Conservation (phyloP, 2,797 vertebrate genomes). For the Danio kyathit region DNA sequence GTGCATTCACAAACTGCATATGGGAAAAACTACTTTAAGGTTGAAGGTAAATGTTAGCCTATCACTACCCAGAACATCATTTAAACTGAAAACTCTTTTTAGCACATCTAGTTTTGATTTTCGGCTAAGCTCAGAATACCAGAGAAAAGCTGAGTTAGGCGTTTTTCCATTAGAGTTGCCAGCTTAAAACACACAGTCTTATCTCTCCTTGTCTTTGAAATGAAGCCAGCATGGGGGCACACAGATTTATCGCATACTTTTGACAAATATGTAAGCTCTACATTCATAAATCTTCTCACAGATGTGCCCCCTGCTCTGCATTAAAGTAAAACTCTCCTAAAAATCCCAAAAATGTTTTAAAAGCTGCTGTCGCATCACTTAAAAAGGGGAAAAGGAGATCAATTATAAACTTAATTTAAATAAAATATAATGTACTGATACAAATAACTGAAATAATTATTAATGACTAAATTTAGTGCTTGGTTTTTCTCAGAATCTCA, state of each 20-base stretch:
- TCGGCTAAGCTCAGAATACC: conserved; percentile 48
- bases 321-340: background rate
- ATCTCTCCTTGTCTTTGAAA: conserved; percentile 66
- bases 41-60: background rate
- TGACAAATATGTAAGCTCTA: conserved; percentile 34
- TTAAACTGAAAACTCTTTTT: background rate
- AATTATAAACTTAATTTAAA: background rate
- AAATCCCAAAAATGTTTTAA: background rate
- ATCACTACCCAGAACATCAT: background rate
- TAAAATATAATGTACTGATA: no score
- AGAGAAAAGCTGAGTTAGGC: conserved; percentile 43
- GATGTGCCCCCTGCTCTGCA: background rate
- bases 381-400: background rate
- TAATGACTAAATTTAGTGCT: no score
- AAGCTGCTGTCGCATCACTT: background rate
- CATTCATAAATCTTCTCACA: conserved; percentile 3
- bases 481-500: no score
- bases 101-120: conserved; percentile 39
- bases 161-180: conserved; percentile 62
- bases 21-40: background rate
- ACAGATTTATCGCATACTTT: conserved; percentile 62
- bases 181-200: conserved; percentile 64
- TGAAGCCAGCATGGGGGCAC: conserved; percentile 61
- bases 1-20: background rate
- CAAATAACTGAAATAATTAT: no score